Evolutionary conservation across 2,888 invertebrate species (phyloP).

Genomic region (Orthosia gothica): DNA sequence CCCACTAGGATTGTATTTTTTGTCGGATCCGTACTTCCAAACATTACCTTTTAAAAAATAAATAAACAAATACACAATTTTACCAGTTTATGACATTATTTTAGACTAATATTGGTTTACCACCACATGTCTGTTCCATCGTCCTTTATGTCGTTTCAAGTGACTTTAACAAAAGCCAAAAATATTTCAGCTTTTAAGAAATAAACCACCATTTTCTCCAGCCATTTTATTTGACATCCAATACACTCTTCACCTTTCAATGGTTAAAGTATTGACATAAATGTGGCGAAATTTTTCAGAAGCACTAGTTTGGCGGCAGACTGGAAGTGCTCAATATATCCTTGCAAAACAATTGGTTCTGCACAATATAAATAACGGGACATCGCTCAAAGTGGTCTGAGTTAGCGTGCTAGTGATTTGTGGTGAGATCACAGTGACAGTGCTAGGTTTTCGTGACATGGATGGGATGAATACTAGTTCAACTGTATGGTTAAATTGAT

Average conservation of each 20-base stretch:
- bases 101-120: not conserved
- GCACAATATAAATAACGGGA: conserved; percentile 77
- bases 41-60: not conserved
- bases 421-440: conserved; percentile 46
- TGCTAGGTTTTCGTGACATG: conserved; percentile 9
- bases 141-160: not conserved
- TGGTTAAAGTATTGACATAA: conserved; percentile 45
- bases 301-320: conserved; percentile 43
- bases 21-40: not conserved
- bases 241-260: conserved; percentile 19
- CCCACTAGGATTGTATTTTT: too few relatives aligned
- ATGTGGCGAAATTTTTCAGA: conserved; percentile 47
- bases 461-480: not conserved
- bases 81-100: not conserved
- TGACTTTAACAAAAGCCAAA: not conserved
- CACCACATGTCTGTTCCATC: not conserved
- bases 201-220: not conserved
- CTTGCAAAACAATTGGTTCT: conserved; percentile 77
- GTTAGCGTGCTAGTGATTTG: conserved; percentile 61
- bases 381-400: conserved; percentile 74
- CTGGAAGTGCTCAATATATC: conserved; percentile 59
- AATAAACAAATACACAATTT: not conserved
- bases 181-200: not conserved
- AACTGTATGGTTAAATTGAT: not conserved
- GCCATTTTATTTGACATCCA: conserved; percentile 21